These are phyloP conservation scores for Dasypus novemcinctus DNA, from an alignment of 2,113 vertebrate genomes.

Conservation along the genomic window DNA sequence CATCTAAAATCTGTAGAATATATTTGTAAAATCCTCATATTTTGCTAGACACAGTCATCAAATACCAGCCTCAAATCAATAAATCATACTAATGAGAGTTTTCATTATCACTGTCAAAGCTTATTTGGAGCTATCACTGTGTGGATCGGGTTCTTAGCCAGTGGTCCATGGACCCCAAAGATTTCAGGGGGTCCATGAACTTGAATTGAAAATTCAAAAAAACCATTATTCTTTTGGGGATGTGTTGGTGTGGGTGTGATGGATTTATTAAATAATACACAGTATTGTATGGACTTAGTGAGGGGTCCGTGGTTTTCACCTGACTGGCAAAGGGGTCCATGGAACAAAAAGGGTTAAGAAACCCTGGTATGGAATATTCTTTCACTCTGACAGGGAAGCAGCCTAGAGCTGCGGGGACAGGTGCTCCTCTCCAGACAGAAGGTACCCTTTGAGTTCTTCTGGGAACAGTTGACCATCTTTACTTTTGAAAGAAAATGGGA, in stretches of 20 bases:
- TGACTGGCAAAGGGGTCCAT: no score
- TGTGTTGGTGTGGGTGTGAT: no score
- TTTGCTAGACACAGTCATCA: neutral
- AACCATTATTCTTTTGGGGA: no score
- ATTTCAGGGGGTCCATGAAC: no score
- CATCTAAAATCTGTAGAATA: neutral
- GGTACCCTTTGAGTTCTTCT: neutral
- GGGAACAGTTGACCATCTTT: neutral
- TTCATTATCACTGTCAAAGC: neutral
- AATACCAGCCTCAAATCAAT: neutral
- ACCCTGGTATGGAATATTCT: neutral
- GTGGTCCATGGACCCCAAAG: no score
- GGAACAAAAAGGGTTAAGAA: no score
- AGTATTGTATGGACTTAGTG: no score
- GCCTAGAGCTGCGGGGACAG: neutral
- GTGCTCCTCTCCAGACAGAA: neutral
- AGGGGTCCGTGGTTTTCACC: no score
- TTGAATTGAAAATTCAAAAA: no score
- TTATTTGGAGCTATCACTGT: accelerated
- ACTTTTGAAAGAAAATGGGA: neutral
- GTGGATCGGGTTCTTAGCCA: neutral
- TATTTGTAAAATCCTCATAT: neutral
- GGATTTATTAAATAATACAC: no score
- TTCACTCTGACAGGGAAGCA: neutral
- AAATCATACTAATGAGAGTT: neutral